Evolutionary conservation across 2,888 invertebrate genomes (phyloP), one percentile per base, ranked within the genome.

Genomic region (Caenorhabditis sp.): DNA sequence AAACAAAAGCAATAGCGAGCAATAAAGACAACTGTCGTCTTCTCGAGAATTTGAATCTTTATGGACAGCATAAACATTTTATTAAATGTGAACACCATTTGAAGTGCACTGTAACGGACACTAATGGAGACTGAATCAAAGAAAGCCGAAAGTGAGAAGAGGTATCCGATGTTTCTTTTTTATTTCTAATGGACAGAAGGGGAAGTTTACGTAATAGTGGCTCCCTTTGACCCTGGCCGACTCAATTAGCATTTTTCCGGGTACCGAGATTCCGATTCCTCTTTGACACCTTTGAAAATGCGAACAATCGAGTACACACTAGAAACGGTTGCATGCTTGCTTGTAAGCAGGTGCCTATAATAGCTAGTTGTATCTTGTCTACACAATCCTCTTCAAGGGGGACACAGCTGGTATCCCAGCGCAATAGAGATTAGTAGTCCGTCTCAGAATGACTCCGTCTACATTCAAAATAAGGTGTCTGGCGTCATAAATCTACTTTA

Each of bases 311-410:
- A n/a, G 19, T 47, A 2, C 19, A 5, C 47, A 47, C 47, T 47
- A 19, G 3, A 19, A 47, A 10, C 19, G 19, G 19, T 47, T 19
- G 1, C 19, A 19, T 5, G 19, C n/a, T 19, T 10, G 26, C 26
- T 54, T 54, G 24, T 35, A 56, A 24, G 68, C 76, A 76, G 76
- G 76, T 76, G 76, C 56, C 66, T 26, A 38, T 68, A 75, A 75
- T 75, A 54, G 35, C 58, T 75, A 66, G 75, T 75, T 75, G 66
- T 66, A 54, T n/a, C 19, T 22, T 2, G 35, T 61, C 8, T 22
- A 38, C 51, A 56, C 56, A 38, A 63, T 28, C 44, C 63, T 35
- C 75, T 75, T 75, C 75, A 75, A 64, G 64, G 54, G 16, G 35
- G 26, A 44, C 56, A 41, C 74, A 74, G 51, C 74, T 74, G 75